A percentile compares a stretch with the other conserved stretches of the same genome.
Evolutionary conservation across 2,113 vertebrate genomes (phyloP).

Genomic region (Zootoca vivipara): DNA sequence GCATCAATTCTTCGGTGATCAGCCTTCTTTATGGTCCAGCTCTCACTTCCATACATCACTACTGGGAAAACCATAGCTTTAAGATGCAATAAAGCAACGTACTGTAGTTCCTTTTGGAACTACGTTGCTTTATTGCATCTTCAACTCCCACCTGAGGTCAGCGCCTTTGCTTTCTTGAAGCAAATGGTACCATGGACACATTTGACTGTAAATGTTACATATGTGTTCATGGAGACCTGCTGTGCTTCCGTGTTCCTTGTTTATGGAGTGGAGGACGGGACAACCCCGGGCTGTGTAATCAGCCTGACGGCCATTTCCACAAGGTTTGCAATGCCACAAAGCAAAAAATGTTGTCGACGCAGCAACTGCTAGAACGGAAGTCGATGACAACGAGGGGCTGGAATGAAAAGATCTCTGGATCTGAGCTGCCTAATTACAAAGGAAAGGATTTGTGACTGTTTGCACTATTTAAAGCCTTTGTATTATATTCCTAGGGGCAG

Average conservation of each 20-base stretch:
- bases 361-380: conserved; percentile 1
- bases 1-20: too few species aligned
- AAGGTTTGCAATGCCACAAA: conserved; percentile 43
- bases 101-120: conserved; percentile 33
- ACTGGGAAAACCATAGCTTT: too few species aligned
- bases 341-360: conserved; percentile 50
- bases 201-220: not conserved
- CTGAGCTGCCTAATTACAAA: conserved; percentile 36
- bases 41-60: too few species aligned
- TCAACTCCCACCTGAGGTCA: conserved; percentile 26
- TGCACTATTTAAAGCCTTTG: conserved; percentile 19
- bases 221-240: conserved; percentile 29
- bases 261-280: conserved; percentile 32
- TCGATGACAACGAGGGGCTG: conserved; percentile 21
- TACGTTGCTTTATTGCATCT: conserved; percentile 28
- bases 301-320: conserved; percentile 56
- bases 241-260: conserved; percentile 40
- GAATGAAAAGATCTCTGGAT: conserved; percentile 35
- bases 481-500: not conserved
- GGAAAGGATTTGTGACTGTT: conserved; percentile 23
- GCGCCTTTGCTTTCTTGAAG: conserved; percentile 23
- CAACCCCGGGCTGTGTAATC: conserved; percentile 33
- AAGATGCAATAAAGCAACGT: too few species aligned
- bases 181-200: not conserved
- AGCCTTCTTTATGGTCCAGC: too few species aligned